Conservation (phyloP, 2,888 invertebrate genomes). For the Autographa gamma region DNA sequence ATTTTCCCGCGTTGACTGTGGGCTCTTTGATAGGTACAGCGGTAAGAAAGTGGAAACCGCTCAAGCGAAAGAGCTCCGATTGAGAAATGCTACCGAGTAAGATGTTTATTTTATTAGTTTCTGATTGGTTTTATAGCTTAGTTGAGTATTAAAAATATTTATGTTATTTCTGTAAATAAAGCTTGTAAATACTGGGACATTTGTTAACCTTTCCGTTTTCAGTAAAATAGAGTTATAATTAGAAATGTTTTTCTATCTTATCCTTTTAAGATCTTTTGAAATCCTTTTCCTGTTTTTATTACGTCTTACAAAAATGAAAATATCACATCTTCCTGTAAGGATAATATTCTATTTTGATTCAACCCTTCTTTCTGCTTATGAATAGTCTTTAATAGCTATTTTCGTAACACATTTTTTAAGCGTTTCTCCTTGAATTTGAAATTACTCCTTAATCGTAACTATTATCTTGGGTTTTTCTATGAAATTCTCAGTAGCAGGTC, state of each 20-base stretch:
- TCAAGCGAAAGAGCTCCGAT: constrained; percentile 61
- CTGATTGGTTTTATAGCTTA: not conserved
- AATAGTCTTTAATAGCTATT: too few relatives aligned
- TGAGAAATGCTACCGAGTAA: constrained; percentile 70
- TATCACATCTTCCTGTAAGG: too few relatives aligned
- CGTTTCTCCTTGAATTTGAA: too few relatives aligned
- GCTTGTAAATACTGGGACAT: not conserved
- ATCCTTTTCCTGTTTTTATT: not conserved
- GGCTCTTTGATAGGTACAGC: constrained; percentile 71
- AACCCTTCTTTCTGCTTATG: too few relatives aligned
- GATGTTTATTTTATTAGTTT: constrained; percentile 42
- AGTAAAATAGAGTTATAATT: not conserved
- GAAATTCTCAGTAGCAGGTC: too few relatives aligned
- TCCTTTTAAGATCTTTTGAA: not conserved
- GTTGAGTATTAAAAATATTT: not conserved
- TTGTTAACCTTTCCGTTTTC: not conserved
- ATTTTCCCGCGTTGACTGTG: constrained; percentile 59
- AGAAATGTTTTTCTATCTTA: not conserved
- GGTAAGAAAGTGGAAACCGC: constrained; percentile 70
- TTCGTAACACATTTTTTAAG: too few relatives aligned
- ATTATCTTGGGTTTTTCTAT: too few relatives aligned
- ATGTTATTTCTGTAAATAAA: not conserved
- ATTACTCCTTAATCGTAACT: not conserved
- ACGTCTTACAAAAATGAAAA: not conserved
- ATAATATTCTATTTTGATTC: too few relatives aligned